These are phyloP conservation scores for Halcyon senegalensis DNA, from an alignment of 2,113 vertebrate genomes.

Conservation along the genomic window DNA sequence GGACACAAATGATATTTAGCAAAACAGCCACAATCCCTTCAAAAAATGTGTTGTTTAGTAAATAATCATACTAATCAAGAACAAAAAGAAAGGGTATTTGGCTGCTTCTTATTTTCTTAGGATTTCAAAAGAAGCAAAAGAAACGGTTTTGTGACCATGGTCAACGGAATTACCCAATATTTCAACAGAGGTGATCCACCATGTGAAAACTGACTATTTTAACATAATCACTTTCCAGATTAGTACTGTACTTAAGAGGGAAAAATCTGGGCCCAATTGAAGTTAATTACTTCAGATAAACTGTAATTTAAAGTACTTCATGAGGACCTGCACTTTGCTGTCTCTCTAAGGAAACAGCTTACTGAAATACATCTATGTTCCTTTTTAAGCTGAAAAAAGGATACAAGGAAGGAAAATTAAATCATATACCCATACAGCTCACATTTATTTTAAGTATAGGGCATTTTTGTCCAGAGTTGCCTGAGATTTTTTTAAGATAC, in stretches of 20 bases:
- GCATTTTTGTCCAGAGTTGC: background rate
- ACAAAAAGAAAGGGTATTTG: background rate
- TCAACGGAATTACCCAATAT: background rate
- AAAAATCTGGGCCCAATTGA: background rate
- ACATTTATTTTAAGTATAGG: background rate
- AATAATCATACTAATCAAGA: background rate
- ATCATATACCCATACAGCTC: background rate
- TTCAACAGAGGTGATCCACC: background rate
- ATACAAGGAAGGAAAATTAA: background rate
- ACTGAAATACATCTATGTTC: background rate
- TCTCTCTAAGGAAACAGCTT: background rate
- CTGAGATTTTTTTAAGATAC: background rate
- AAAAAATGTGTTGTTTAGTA: background rate
- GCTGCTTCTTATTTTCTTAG: background rate
- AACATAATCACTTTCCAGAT: background rate
- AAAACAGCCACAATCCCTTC: background rate
- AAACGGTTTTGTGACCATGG: background rate
- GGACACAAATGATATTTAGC: background rate
- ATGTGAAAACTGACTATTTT: background rate
- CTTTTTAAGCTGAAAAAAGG: background rate
- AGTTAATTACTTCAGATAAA: background rate
- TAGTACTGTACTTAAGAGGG: background rate
- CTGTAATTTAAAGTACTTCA: background rate
- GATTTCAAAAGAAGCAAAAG: background rate
- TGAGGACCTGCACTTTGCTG: background rate